A percentile compares a stretch with the other conserved stretches of the same genome.
These are phyloP conservation scores for Thecophora atra DNA, from an alignment of 2,888 invertebrate species.

Conservation along the genomic window DNA sequence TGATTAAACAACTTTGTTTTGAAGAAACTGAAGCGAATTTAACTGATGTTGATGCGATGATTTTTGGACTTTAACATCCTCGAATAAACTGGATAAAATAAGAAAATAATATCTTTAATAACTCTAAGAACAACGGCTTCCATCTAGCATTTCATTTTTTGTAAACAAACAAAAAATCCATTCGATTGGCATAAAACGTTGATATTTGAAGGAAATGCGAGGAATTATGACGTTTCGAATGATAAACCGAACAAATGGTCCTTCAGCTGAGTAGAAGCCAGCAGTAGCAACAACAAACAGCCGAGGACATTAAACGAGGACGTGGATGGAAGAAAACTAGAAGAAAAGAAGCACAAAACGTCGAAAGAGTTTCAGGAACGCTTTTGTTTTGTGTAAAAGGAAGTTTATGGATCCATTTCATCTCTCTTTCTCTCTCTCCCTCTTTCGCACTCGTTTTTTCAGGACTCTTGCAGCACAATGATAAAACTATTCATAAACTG, in stretches of 20 bases:
- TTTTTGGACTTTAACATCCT: too few relatives aligned
- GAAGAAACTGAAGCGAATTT: too few relatives aligned
- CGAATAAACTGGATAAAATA: constrained; percentile 16
- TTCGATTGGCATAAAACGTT: too few relatives aligned
- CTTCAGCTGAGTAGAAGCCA: neutral
- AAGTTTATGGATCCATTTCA: constrained; percentile 12
- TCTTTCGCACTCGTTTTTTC: neutral
- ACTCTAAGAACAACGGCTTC: neutral
- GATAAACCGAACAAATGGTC: neutral
- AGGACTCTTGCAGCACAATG: neutral
- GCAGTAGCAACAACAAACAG: neutral
- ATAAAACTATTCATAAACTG: neutral
- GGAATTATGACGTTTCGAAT: neutral
- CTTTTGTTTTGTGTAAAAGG: constrained; percentile 4
- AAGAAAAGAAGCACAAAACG: neutral
- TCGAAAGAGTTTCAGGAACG: neutral
- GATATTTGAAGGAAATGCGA: neutral
- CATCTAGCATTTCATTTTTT: neutral
- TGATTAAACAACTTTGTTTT: too few relatives aligned
- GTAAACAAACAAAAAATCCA: too few relatives aligned
- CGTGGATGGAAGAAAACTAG: neutral
- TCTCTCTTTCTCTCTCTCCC: neutral
- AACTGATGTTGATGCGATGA: neutral
- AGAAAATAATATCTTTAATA: constrained; percentile 19
- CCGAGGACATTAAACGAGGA: neutral